Conservation (phyloP, 2,797 vertebrate species). For the Acipenser transmontanus region DNA sequence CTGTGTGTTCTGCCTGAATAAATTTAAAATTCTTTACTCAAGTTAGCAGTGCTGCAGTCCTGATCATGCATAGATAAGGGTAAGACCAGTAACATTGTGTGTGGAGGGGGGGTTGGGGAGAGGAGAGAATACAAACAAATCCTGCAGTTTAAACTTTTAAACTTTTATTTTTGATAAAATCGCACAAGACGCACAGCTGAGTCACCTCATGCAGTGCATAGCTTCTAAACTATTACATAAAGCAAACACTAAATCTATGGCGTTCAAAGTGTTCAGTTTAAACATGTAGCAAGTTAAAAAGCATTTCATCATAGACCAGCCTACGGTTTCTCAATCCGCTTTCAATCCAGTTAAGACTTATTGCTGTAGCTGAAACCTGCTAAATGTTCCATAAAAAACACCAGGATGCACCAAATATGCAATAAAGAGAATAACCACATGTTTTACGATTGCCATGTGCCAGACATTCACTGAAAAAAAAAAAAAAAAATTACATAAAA, state of each 20-base stretch:
- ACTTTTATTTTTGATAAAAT: constrained; percentile 99
- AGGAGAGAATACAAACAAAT: constrained; percentile 14
- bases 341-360: constrained; percentile 52
- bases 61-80: too few species aligned
- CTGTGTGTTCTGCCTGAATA: too few species aligned
- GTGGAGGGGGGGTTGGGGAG: too few species aligned
- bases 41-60: too few species aligned
- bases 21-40: too few species aligned
- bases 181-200: constrained; percentile 89
- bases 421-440: constrained; percentile 90
- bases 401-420: constrained; percentile 80
- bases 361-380: constrained; percentile 72
- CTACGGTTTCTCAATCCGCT: constrained; percentile 7
- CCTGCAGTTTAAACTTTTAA: constrained; percentile 93
- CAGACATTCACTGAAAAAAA: constrained; percentile 93
- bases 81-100: too few species aligned
- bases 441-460: constrained; percentile 98
- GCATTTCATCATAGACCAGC: constrained; percentile 38
- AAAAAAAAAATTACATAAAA: constrained; percentile 17
- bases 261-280: constrained; percentile 69
- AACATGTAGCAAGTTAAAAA: constrained; percentile 75
- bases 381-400: constrained; percentile 59
- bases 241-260: constrained; percentile 97
- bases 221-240: constrained; percentile 98
- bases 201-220: constrained; percentile 88